phyloP scores from a whole-genome alignment of 2,888 invertebrate genomes.

The Atrina japonica region DNA sequence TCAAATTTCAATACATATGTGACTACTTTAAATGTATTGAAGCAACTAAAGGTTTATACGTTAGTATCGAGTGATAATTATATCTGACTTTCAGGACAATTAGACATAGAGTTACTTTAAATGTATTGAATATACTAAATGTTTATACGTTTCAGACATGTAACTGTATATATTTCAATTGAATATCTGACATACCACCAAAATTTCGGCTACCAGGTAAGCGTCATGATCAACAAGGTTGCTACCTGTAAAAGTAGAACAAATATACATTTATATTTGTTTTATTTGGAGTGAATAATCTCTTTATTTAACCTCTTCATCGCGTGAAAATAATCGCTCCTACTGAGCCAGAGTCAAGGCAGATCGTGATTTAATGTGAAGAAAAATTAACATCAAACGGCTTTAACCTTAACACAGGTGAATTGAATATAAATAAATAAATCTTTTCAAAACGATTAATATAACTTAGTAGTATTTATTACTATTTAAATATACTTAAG shows the following conservation, averaged over 20 bases:
- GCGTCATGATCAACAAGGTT: slow-evolving; percentile 67
- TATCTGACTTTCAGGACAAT: background rate
- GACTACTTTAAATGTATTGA: no score
- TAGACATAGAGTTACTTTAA: background rate
- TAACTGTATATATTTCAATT: no score
- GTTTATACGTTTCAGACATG: no score
- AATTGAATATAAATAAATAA: no score
- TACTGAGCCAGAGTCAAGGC: no score
- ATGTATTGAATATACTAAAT: background rate
- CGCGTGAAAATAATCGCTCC: background rate
- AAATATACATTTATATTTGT: background rate
- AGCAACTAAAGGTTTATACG: no score
- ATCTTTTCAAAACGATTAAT: no score
- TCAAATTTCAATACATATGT: no score
- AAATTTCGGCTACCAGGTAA: slow-evolving; percentile 59
- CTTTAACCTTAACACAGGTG: background rate
- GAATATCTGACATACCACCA: slow-evolving; percentile 54
- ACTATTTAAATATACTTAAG: no score
- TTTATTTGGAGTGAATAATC: background rate
- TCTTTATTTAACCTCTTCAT: background rate
- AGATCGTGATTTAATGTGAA: background rate
- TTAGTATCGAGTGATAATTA: background rate
- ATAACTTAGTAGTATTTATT: no score
- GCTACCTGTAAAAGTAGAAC: slow-evolving; percentile 54
- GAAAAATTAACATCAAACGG: background rate